Evolutionary conservation across 2,797 vertebrate genomes (phyloP).

Genomic region (Okamejei kenojei): DNA sequence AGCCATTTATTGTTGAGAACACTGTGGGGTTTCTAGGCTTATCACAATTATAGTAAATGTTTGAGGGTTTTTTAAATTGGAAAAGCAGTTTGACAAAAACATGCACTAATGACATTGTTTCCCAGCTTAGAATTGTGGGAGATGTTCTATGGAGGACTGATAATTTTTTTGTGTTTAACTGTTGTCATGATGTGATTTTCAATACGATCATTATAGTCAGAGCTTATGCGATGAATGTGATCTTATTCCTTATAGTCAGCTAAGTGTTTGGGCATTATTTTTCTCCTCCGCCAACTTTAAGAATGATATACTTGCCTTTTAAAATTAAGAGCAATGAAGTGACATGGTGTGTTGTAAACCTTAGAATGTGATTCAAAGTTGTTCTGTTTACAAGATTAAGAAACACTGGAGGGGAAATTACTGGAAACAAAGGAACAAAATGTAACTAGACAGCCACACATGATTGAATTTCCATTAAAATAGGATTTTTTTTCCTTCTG

Average conservation of each 20-base stretch:
- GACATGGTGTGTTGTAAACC: neutral
- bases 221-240: neutral
- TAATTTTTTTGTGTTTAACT: neutral
- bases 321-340: neutral
- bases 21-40: slow-evolving; percentile 16
- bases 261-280: neutral
- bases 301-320: neutral
- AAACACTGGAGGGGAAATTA: neutral
- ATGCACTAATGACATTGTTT: slow-evolving; percentile 9
- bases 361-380: neutral
- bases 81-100: slow-evolving; percentile 30
- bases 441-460: neutral
- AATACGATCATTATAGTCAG: neutral
- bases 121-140: slow-evolving; percentile 12
- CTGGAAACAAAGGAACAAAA: neutral
- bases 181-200: neutral
- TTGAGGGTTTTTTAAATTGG: slow-evolving; percentile 30
- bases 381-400: neutral
- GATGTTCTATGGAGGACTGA: neutral
- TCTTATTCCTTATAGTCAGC: slow-evolving; percentile 1
- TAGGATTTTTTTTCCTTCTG: neutral
- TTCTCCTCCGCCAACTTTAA: neutral
- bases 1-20: slow-evolving; percentile 24
- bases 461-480: neutral
- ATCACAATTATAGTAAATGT: slow-evolving; percentile 30